phyloP scores from a whole-genome alignment of 1,140 invertebrate genomes.

The Drosophila triauraria region DNA sequence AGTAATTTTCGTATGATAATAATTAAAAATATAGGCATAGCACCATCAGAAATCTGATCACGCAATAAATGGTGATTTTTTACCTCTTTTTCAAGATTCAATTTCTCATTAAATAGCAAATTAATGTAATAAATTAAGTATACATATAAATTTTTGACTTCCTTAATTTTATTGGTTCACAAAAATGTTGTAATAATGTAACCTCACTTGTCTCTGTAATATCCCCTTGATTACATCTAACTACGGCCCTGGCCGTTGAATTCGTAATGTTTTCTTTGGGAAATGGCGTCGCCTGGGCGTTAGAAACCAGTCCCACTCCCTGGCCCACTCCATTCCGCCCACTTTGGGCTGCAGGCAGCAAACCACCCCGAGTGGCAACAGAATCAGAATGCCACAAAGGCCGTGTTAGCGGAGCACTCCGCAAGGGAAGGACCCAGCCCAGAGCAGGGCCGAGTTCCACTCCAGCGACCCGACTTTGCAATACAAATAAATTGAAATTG shows the following conservation, averaged over 20 bases:
- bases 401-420: constrained; percentile 32
- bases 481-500: constrained; percentile 77
- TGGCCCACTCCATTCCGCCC: constrained; percentile 13
- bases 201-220: background rate
- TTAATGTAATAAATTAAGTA: background rate
- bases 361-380: constrained; percentile 54
- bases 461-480: constrained; percentile 50
- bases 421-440: background rate
- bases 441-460: constrained; percentile 1
- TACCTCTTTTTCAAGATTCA: background rate
- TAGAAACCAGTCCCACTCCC: constrained; percentile 65
- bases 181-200: background rate
- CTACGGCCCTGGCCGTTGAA: constrained; percentile 38
- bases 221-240: background rate
- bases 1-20: no score
- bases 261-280: constrained; percentile 45
- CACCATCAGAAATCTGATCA: no score
- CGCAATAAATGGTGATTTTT: background rate
- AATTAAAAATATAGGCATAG: no score
- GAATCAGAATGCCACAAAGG: constrained; percentile 56
- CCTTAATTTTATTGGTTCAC: no score
- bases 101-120: background rate
- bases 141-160: background rate
- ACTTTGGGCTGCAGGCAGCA: constrained; percentile 16
- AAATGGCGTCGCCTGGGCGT: constrained; percentile 69